phyloP scores from a whole-genome alignment of 2,113 vertebrate genomes.

The Tragulus kanchil region DNA sequence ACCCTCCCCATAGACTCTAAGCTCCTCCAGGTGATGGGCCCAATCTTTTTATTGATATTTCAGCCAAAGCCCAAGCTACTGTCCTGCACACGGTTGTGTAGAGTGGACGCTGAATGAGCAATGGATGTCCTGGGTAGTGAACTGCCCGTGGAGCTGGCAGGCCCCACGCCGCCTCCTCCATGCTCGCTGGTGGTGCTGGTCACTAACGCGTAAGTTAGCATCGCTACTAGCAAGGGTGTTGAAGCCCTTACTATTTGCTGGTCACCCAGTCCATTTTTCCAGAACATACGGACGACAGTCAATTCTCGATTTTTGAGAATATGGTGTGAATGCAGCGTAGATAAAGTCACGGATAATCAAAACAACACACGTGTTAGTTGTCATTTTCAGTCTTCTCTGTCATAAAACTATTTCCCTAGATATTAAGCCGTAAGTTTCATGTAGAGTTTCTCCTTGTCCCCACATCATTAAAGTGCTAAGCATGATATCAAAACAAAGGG shows the following conservation, averaged over 20 bases:
- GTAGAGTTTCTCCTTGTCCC: background rate
- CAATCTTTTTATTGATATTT: background rate
- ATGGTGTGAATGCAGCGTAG: background rate
- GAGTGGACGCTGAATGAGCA: background rate
- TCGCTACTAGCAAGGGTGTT: background rate
- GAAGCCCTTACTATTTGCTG: background rate
- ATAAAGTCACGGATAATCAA: background rate
- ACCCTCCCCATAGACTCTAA: background rate
- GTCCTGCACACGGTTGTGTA: background rate
- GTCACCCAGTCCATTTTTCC: background rate
- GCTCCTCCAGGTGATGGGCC: background rate
- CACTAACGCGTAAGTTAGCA: background rate
- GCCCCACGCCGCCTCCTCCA: background rate
- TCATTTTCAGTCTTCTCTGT: background rate
- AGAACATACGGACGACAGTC: background rate
- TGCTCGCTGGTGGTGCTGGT: background rate
- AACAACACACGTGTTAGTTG: background rate
- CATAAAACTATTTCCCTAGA: background rate
- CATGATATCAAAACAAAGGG: background rate
- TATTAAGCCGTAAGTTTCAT: background rate
- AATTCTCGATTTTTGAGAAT: background rate
- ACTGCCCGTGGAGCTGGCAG: accelerated
- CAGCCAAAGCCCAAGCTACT: background rate
- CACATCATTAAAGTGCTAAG: background rate
- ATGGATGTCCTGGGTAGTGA: background rate